These are phyloP conservation scores for Etheostoma cragini DNA, from an alignment of 2,113 vertebrate species.

Conservation along the genomic window DNA sequence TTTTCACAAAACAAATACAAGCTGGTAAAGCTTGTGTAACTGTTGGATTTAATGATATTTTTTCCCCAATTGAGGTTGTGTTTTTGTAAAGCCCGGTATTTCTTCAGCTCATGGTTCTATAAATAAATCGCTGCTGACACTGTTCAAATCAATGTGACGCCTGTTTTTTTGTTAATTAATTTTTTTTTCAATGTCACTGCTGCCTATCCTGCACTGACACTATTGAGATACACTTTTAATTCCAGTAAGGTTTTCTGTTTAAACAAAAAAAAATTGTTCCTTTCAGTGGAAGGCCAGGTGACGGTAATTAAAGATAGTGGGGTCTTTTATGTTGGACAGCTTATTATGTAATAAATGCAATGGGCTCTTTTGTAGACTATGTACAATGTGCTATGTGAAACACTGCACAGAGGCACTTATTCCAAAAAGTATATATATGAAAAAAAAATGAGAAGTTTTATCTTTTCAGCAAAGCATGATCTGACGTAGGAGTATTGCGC, in stretches of 20 bases:
- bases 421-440: too few relatives aligned
- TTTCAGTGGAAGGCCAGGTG: conserved; percentile 4
- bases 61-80: not conserved
- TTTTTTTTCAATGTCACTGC: not conserved
- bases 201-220: not conserved
- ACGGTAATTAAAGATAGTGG: not conserved
- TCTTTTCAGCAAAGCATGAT: conserved; percentile 18
- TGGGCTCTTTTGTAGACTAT: not conserved
- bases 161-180: not conserved
- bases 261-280: not conserved
- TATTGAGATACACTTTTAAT: not conserved
- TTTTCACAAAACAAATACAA: conserved; percentile 8
- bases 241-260: not conserved
- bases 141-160: not conserved
- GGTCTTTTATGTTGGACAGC: not conserved
- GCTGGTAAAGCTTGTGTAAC: not conserved
- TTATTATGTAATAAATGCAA: conserved; percentile 2
- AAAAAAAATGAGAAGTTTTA: conserved; percentile 20
- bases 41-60: conserved; percentile 34
- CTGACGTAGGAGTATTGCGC: conserved; percentile 5
- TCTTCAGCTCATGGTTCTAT: conserved; percentile 12
- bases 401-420: conserved; percentile 8
- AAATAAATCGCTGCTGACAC: conserved; percentile 18
- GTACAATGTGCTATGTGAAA: conserved; percentile 18
- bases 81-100: conserved; percentile 24